phyloP scores from a whole-genome alignment of 2,888 invertebrate species.

The Drosophila sordidapex region DNA sequence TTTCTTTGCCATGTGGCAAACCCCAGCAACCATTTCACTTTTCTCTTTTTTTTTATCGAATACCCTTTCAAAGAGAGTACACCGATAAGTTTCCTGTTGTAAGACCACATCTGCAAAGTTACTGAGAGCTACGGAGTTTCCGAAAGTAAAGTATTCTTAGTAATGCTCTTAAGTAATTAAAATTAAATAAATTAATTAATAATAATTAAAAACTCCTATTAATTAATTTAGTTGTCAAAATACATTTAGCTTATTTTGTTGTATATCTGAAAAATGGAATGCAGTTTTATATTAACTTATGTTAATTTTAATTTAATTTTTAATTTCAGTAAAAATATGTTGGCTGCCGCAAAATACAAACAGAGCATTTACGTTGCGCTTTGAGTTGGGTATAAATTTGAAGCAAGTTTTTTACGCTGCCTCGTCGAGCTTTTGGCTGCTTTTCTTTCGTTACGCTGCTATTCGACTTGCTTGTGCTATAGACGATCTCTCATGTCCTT shows the following conservation, averaged over 20 bases:
- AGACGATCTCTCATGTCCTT: conserved; percentile 40
- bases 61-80: conserved; percentile 23
- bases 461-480: conserved; percentile 25
- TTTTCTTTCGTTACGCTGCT: conserved; percentile 43
- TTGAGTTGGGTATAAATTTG: too few species aligned
- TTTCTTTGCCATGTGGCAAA: conserved; percentile 66
- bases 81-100: background rate
- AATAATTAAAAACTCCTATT: too few species aligned
- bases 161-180: background rate
- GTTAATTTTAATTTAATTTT: too few species aligned
- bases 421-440: conserved; percentile 64
- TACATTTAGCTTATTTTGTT: background rate
- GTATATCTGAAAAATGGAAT: background rate
- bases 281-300: too few species aligned
- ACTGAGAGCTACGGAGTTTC: background rate
- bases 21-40: conserved; percentile 33
- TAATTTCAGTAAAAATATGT: too few species aligned
- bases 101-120: background rate
- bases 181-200: too few species aligned
- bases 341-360: background rate
- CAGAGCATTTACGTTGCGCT: conserved; percentile 16
- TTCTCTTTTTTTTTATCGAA: conserved; percentile 7
- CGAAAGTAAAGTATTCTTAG: too few species aligned
- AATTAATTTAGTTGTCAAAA: background rate
- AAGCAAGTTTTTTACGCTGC: conserved; percentile 28